A percentile compares a stretch with the other conserved stretches of the same genome.
Conservation (phyloP, 1,140 invertebrate genomes). For the Euwallacea similis region DNA sequence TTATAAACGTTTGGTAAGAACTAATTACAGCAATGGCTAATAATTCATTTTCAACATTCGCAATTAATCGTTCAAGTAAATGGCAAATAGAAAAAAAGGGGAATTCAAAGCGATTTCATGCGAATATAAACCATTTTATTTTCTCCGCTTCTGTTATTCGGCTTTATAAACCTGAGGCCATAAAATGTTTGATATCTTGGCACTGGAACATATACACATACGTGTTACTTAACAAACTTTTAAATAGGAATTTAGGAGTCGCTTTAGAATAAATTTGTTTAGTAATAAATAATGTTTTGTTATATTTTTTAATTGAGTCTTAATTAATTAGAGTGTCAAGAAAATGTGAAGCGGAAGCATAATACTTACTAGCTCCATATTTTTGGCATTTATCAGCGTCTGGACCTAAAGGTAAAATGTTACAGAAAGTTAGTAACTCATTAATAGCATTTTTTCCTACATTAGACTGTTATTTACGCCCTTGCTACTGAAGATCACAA, state of each 20-base stretch:
- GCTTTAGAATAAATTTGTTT: too few relatives aligned
- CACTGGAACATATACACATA: constrained; percentile 10
- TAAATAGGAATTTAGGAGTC: neutral
- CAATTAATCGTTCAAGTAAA: neutral
- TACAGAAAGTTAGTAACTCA: constrained; percentile 30
- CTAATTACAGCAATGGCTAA: too few relatives aligned
- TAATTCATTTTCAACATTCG: too few relatives aligned
- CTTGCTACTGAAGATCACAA: neutral
- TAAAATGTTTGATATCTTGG: constrained; percentile 18
- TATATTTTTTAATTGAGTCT: too few relatives aligned
- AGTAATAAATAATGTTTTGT: too few relatives aligned
- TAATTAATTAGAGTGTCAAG: neutral
- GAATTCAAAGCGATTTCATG: constrained; percentile 1
- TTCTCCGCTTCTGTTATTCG: constrained; percentile 9
- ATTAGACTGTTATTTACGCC: constrained; percentile 4
- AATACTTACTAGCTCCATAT: constrained; percentile 62
- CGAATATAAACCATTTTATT: constrained; percentile 23
- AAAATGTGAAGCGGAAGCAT: too few relatives aligned
- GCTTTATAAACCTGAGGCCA: constrained; percentile 11
- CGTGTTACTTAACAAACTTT: constrained; percentile 2
- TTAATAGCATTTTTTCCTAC: constrained; percentile 15
- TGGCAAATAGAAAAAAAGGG: neutral
- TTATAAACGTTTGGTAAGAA: neutral
- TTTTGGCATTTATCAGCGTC: constrained; percentile 59
- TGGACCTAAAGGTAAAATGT: constrained; percentile 56